Evolutionary conservation across 2,113 vertebrate genomes (phyloP), one percentile per base, ranked within the genome.

Genomic region (Neogobius melanostomus): DNA sequence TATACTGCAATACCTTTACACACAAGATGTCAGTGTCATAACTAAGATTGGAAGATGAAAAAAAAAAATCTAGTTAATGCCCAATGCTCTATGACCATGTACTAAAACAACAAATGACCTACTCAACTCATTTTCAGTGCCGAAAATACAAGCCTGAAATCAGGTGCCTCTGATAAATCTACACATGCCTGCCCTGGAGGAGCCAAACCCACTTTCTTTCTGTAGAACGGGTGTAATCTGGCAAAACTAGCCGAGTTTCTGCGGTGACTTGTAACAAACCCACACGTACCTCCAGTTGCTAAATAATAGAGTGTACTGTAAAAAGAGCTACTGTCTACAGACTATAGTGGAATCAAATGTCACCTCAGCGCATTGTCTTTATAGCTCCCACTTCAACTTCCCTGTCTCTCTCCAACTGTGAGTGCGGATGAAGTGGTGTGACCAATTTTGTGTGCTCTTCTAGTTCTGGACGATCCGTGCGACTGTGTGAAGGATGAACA

Each of bases 401-500:
- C 17, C 52, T 11, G 52, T 54, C 21, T 59, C 6, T 6, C 56
- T 59, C 28, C 56, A 42, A 8, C 10, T 64, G 28, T 71, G 21
- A 12, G n/a, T 43, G 0, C 21, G 21, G 21, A 21, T 21, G 21
- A 21, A 28, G 15, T 14, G 9, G 28, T 70, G 21, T 72, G 59
- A 71, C 63, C 47, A 36, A 17, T 46, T 10, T 76, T 51, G 77
- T 11, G 46, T 78, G 21, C 79, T 70, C 57, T 49, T 44, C 7
- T 90, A 98, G 97, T 94, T 76, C 81, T 95, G 88, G 95, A 95
- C 48, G 89, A 91, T 2, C 93, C 96, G 0, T 98, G 97, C 0
- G 93, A 99, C 89, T 99, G 97, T 83, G 87, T 93, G 88, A 96
- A 94, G 82, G 97, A 97, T 0, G 95, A 97, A 28, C 93, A 95